Evolutionary conservation across 2,797 vertebrate genomes (phyloP).

Genomic region (Dallia pectoralis): DNA sequence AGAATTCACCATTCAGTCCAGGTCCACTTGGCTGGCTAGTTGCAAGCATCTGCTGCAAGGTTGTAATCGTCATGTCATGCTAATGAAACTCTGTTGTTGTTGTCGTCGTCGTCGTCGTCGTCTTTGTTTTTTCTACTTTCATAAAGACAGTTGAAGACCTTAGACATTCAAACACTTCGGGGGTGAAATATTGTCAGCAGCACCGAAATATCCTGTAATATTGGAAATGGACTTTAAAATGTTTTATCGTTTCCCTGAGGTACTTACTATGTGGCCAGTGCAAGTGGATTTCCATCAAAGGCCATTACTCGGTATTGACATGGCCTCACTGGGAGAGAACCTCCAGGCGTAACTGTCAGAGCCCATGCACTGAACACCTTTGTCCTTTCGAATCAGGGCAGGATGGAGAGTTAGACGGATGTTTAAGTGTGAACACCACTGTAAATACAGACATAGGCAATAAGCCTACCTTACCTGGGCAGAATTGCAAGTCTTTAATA

Average conservation of each 20-base stretch:
- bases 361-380: constrained; percentile 60
- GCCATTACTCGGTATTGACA: constrained; percentile 39
- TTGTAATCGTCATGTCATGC: constrained; percentile 75
- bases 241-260: not conserved
- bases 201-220: not conserved
- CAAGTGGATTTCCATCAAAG: constrained; percentile 15
- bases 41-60: constrained; percentile 76
- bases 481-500: not conserved
- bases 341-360: constrained; percentile 53
- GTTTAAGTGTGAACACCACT: constrained; percentile 44
- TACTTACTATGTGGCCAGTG: not conserved
- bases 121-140: constrained; percentile 23
- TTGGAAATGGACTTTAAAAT: not conserved
- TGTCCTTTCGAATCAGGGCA: constrained; percentile 49
- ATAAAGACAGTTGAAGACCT: constrained; percentile 33
- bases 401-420: constrained; percentile 52
- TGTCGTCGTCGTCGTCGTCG: too few relatives aligned
- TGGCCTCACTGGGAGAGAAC: constrained; percentile 30
- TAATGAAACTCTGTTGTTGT: constrained; percentile 74
- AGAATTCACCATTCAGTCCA: constrained; percentile 77
- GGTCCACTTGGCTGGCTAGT: constrained; percentile 69
- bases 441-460: constrained; percentile 54
- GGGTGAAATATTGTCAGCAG: not conserved
- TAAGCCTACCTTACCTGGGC: constrained; percentile 43
- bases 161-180: not conserved